Evolutionary conservation across 2,888 invertebrate species (phyloP).

Genomic region (Rhagonycha lutea): DNA sequence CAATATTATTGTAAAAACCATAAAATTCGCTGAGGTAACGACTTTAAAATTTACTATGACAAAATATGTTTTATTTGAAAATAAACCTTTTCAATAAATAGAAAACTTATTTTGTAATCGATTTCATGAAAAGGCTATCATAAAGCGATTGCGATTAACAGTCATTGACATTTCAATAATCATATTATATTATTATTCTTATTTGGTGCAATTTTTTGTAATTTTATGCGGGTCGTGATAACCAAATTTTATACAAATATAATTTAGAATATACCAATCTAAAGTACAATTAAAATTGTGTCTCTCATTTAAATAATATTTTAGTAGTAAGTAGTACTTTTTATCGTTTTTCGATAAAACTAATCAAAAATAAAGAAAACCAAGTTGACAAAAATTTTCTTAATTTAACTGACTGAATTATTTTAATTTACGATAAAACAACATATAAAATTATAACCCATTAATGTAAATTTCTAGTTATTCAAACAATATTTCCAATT

Average conservation of each 20-base stretch:
- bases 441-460: no score
- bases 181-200: not conserved
- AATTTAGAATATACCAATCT: no score
- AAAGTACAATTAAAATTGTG: no score
- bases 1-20: not conserved
- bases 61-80: not conserved
- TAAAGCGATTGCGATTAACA: not conserved
- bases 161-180: slow-evolving; percentile 16
- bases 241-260: not conserved
- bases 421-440: no score
- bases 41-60: not conserved
- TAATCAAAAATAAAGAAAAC: no score
- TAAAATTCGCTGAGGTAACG: no score
- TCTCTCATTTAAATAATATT: no score
- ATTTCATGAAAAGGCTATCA: not conserved
- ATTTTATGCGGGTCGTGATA: not conserved
- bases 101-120: not conserved
- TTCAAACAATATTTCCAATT: not conserved
- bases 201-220: not conserved
- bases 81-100: not conserved
- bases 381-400: no score
- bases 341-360: no score
- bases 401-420: no score
- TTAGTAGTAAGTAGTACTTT: no score
- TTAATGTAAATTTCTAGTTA: no score